These are phyloP conservation scores for Microcebus jonahi DNA, from an alignment of 2,113 vertebrate species.

Conservation along the genomic window DNA sequence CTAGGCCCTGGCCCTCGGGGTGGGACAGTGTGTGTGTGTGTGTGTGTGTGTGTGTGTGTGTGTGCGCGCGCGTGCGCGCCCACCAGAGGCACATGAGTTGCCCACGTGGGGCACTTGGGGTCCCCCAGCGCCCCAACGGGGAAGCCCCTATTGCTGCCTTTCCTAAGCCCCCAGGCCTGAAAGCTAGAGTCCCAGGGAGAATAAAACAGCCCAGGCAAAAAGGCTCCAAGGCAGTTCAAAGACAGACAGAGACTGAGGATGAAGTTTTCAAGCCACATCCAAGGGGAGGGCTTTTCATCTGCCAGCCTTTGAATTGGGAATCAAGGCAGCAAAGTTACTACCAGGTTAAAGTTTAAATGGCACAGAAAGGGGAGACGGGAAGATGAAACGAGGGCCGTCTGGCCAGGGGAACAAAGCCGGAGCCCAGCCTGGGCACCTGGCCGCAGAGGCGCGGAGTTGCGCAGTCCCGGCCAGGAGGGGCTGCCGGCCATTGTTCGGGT, in stretches of 20 bases:
- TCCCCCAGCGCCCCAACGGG: conserved; percentile 69
- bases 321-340: conserved; percentile 90
- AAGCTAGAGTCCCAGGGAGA: conserved; percentile 82
- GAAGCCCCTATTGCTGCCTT: conserved; percentile 78
- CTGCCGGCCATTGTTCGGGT: conserved; percentile 86
- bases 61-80: no score
- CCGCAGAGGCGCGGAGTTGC: conserved; percentile 83
- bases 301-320: conserved; percentile 88
- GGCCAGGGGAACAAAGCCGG: conserved; percentile 89
- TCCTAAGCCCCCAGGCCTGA: conserved; percentile 82
- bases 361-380: conserved; percentile 86
- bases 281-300: conserved; percentile 88
- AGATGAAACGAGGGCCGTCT: conserved; percentile 88
- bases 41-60: no score
- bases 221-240: conserved; percentile 88
- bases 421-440: conserved; percentile 87
- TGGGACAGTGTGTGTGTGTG: fast-evolving
- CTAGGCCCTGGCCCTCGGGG: not conserved
- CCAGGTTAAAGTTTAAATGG: conserved; percentile 92
- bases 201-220: conserved; percentile 85
- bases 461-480: conserved; percentile 86
- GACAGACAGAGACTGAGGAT: conserved; percentile 85
- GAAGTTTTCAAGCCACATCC: conserved; percentile 88
- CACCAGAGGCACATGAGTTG: not conserved
- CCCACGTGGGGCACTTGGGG: conserved; percentile 67